These are phyloP conservation scores for Masnerella sp. DNA, from an alignment of 2,888 invertebrate genomes.

Conservation along the genomic window DNA sequence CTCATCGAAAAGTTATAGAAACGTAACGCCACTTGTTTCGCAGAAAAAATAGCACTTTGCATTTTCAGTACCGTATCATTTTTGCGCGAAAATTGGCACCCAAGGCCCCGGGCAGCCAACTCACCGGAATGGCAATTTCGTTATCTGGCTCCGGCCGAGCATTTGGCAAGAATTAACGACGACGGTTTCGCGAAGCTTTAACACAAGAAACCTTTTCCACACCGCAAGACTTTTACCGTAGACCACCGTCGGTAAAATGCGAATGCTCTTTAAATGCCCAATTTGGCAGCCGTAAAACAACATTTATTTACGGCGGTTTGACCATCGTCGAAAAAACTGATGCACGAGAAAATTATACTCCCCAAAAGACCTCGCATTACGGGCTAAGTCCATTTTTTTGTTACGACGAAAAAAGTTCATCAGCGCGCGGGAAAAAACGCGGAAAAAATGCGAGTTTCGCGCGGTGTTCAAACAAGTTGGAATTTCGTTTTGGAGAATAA, in stretches of 20 bases:
- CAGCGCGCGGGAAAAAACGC: neutral
- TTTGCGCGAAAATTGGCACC: conserved; percentile 67
- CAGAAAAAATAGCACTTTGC: conserved; percentile 60
- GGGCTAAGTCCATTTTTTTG: conserved; percentile 54
- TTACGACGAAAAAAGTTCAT: too few relatives aligned
- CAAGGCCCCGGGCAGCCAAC: conserved; percentile 58
- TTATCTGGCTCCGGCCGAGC: conserved; percentile 63
- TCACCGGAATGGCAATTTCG: conserved; percentile 66
- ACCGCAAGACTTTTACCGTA: conserved; percentile 49
- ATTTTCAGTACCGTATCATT: conserved; percentile 67
- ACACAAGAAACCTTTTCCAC: conserved; percentile 40
- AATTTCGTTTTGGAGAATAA: too few relatives aligned
- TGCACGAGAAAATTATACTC: conserved; percentile 71
- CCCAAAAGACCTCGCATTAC: conserved; percentile 69
- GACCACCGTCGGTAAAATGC: conserved; percentile 67
- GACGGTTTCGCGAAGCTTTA: conserved; percentile 39
- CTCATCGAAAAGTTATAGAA: too few relatives aligned
- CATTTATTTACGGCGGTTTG: conserved; percentile 76
- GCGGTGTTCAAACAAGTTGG: too few relatives aligned
- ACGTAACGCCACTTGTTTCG: conserved; percentile 7
- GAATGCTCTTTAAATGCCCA: conserved; percentile 76
- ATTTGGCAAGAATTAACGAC: conserved; percentile 59
- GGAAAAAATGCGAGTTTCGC: too few relatives aligned
- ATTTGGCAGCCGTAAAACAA: conserved; percentile 77
- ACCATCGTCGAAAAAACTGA: conserved; percentile 70